These are phyloP conservation scores for Hoplodrina blanda DNA, from an alignment of 2,888 invertebrate species.

Conservation along the genomic window DNA sequence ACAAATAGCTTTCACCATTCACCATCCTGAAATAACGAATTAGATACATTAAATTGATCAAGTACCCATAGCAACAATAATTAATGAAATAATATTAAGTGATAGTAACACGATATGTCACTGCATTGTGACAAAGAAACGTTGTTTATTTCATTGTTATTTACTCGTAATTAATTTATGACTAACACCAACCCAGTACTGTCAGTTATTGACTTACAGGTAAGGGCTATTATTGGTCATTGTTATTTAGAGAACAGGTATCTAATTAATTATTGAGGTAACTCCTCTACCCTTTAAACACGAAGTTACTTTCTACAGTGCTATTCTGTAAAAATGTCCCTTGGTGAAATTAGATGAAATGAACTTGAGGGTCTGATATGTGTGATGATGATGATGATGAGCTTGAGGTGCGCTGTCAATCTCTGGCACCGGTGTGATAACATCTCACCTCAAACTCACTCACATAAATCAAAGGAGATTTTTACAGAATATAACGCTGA, in stretches of 20 bases:
- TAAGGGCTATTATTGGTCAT: slow-evolving; percentile 1
- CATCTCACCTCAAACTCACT: no score
- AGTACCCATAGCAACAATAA: neutral
- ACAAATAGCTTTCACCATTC: neutral
- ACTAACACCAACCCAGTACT: neutral
- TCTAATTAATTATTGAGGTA: neutral
- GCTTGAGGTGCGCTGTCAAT: no score
- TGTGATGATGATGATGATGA: no score
- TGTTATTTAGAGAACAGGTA: neutral
- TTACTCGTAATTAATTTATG: slow-evolving; percentile 26
- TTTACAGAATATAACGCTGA: no score
- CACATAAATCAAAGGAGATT: no score
- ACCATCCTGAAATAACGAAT: no score
- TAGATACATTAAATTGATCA: no score
- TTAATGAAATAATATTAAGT: slow-evolving; percentile 10
- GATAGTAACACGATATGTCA: slow-evolving; percentile 11
- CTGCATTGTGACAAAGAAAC: neutral
- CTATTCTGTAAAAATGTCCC: no score
- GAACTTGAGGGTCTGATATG: no score
- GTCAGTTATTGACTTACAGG: neutral
- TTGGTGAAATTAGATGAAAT: no score
- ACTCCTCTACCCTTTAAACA: neutral
- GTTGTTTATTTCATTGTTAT: slow-evolving; percentile 36
- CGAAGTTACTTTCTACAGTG: no score
- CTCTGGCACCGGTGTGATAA: no score